Evolutionary conservation across 2,888 invertebrate species (phyloP), one percentile per base, ranked within the genome.

Genomic region (Limnephilus marmoratus): DNA sequence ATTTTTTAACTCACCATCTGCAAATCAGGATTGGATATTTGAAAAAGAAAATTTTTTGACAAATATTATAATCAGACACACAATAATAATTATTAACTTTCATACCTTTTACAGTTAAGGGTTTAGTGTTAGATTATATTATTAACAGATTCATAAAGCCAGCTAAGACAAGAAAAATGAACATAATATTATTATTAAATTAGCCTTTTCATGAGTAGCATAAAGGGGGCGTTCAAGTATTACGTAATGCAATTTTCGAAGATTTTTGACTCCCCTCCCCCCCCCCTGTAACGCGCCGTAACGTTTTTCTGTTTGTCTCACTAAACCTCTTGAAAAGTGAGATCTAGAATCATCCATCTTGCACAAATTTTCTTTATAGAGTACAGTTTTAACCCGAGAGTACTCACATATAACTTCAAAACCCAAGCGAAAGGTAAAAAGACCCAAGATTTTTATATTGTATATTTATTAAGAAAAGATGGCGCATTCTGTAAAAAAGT

Each of bases 1-100:
- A 87, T 53, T 90, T 85, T n/a, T 92, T 81, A 31, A 92, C 92
- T 92, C 90, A 92, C 92, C 92, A 92, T 92, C 92, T 92, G 68
- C 83, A 91, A 85, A 80, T 92, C 92, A 85, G 92, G 92, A 85
- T 49, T 34, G 85, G 81, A 90, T 85, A 86, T 85, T 90, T 92
- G 92, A 90, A 92, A 92, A 91, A 92, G 89, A 91, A 91, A 92
- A 90, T 53, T 13, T 37, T 37, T 80, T 92, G 24, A 91, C 85
- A 92, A 29, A 41, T 81, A 49, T 85, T 45, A 85, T 53, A 53
- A 87, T 87, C 31, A 49, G 85, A 45, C 31, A 31, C 82, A 34
- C 15, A 82, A 15, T 34, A 34, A 29, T 82, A 31, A 29, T 24
- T 18, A 24, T 7, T 5, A 53, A 53, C 53, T 53, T 53, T 53